Base-by-base conservation (phyloP, 2,113 vertebrate genomes). In the Myrmophylax atrothorax region DNA sequence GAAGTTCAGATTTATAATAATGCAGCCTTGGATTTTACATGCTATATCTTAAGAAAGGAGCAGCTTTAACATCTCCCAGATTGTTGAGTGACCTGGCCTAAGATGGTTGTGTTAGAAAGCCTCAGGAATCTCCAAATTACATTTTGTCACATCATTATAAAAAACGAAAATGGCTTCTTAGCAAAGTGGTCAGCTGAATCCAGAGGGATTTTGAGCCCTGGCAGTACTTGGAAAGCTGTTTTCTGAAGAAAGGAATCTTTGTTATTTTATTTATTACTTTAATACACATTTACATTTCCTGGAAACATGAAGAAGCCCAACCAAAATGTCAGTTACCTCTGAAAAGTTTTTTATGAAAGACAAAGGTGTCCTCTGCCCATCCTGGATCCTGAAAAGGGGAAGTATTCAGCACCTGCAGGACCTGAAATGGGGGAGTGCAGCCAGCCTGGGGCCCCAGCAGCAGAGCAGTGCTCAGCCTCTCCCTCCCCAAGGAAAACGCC, bases 351-450 rank as follows among this genome's bases (percentile, higher is more conserved):
- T 66, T 28, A 2, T 49, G 33, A 22, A 28, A 67, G 55, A 42
- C 29, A 33, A 26, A 40, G 3, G 40, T 5, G 55, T 31, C 63
- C 28, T 69, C 44, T 76, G 44, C 50, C 79, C 35, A 12, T 87
- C 60, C 52, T 56, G 7, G 24, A 10, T 26, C 8, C 62, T 24
- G 53, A 8, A 20, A 52, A 50, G 37, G 47, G 69, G 23, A 64
- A 26, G 20, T 11, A 3, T 49, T 82, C 23, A 8, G 75, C 70
- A 31, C 44, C 50, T 52, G 63, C 12, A 20, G 88, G 22, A 31
- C 16, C 31, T 33, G 73, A 31, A 3, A 4, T 2, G 1, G 0
- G 13, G 12, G 33, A 60, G 50, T 2, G 25, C 15, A 0, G 2
- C 16, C 38, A 50, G 67, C 56, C 42, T 0, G 1, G 66, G 49